Evolutionary conservation across 2,888 invertebrate species (phyloP).

Genomic region (Machimus atricapillus): DNA sequence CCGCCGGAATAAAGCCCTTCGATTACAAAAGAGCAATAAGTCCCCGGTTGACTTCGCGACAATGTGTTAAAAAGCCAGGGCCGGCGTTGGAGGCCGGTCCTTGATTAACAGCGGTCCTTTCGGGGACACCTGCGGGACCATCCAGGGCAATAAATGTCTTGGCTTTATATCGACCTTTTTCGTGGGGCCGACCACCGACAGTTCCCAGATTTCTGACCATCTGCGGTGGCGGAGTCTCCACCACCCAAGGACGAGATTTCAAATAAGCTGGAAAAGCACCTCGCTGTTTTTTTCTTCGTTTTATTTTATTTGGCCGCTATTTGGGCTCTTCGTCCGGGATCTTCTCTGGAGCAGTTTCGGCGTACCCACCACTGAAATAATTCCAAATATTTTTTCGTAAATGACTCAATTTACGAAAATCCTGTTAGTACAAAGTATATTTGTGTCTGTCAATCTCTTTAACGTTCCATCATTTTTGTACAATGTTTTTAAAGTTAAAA

Average conservation of each 20-base stretch:
- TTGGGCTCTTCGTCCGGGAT: background rate
- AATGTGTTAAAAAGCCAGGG: slow-evolving; percentile 14
- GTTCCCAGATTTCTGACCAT: background rate
- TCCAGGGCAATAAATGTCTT: slow-evolving; percentile 6
- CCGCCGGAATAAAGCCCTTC: background rate
- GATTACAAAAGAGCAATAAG: slow-evolving; percentile 28
- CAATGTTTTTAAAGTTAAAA: background rate
- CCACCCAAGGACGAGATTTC: background rate
- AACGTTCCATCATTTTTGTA: background rate
- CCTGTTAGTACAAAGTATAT: background rate
- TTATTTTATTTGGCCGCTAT: background rate
- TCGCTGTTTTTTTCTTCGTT: background rate
- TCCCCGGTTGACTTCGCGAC: background rate
- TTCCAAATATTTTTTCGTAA: background rate
- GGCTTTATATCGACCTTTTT: slow-evolving; percentile 21
- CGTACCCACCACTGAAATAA: background rate
- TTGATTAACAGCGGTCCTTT: slow-evolving; percentile 6
- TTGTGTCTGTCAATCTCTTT: background rate
- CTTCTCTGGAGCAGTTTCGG: background rate
- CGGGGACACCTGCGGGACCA: background rate
- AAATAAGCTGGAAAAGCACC: background rate
- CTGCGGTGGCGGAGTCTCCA: background rate
- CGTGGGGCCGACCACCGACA: background rate
- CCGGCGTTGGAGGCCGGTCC: background rate
- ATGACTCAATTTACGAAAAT: background rate